A percentile compares a stretch with the other conserved stretches of the same genome.
Evolutionary conservation across 2,113 vertebrate species (phyloP).

Genomic region (Trematocara variabile): DNA sequence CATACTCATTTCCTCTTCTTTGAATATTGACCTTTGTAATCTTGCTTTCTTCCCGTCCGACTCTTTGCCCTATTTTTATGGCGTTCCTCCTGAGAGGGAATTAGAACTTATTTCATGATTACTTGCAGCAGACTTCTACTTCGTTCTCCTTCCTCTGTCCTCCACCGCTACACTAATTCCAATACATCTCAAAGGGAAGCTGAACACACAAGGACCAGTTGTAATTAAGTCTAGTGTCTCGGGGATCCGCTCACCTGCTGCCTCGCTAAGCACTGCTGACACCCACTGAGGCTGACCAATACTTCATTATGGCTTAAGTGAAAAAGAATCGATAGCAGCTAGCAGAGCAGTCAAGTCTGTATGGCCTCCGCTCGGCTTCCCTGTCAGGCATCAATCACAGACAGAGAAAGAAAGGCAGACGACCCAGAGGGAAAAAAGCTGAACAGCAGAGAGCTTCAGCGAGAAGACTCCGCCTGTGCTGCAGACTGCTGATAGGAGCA

Average conservation of each 20-base stretch:
- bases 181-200: not conserved
- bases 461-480: not conserved
- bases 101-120: not conserved
- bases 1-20: not conserved
- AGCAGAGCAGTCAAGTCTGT: not conserved
- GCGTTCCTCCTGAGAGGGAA: not conserved
- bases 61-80: not conserved
- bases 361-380: not conserved
- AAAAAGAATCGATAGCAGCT: constrained; percentile 48
- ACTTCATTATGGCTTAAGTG: constrained; percentile 60
- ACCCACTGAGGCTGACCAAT: constrained; percentile 22
- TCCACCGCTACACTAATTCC: not conserved
- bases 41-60: not conserved
- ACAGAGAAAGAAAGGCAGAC: not conserved
- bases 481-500: constrained; percentile 7
- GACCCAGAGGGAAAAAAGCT: not conserved
- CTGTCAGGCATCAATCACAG: constrained; percentile 50
- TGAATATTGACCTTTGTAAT: not conserved
- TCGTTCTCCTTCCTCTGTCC: not conserved
- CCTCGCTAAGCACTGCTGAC: constrained; percentile 46
- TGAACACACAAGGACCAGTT: not conserved
- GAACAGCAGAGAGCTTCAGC: not conserved
- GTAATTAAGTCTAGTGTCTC: constrained; percentile 38
- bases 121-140: not conserved
- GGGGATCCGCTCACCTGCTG: constrained; percentile 40